Evolutionary conservation across 2,797 vertebrate genomes (phyloP).

Genomic region (Scolopax rusticola): DNA sequence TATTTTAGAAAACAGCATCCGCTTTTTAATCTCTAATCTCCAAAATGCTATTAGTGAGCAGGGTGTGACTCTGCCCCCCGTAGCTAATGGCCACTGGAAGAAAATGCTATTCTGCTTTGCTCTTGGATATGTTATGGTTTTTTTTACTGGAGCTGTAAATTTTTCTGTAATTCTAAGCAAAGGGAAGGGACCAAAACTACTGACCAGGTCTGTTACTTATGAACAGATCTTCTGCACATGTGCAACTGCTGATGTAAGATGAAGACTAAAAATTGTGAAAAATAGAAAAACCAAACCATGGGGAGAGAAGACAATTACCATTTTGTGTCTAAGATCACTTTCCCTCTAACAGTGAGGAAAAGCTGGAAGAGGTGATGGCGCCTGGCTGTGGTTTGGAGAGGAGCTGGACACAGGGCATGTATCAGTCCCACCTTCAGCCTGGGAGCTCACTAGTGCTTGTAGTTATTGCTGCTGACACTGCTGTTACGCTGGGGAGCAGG

Average conservation of each 20-base stretch:
- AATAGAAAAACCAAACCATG: neutral
- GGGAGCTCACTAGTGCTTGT: neutral
- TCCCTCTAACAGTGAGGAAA: neutral
- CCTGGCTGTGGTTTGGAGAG: neutral
- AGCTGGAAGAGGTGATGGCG: neutral
- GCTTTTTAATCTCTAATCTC: neutral
- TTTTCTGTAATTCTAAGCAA: neutral
- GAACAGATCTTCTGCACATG: neutral
- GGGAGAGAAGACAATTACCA: rapidly evolving
- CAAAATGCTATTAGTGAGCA: neutral
- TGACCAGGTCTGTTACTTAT: neutral
- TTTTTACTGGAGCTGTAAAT: neutral
- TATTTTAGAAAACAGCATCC: neutral
- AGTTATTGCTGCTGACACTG: neutral
- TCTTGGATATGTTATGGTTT: neutral
- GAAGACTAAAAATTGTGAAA: neutral
- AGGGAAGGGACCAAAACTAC: neutral
- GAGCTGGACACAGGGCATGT: neutral
- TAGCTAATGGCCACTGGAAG: neutral
- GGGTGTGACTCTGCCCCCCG: neutral
- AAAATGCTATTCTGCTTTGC: neutral
- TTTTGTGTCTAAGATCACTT: neutral
- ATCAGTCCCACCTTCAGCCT: neutral
- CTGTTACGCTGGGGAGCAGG: rapidly evolving
- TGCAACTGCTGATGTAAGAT: neutral